Percentiles rank a stretch among this genome's conserved stretches.
These are phyloP conservation scores for Melinaea marsaeus DNA, from an alignment of 2,888 invertebrate genomes.

Conservation along the genomic window DNA sequence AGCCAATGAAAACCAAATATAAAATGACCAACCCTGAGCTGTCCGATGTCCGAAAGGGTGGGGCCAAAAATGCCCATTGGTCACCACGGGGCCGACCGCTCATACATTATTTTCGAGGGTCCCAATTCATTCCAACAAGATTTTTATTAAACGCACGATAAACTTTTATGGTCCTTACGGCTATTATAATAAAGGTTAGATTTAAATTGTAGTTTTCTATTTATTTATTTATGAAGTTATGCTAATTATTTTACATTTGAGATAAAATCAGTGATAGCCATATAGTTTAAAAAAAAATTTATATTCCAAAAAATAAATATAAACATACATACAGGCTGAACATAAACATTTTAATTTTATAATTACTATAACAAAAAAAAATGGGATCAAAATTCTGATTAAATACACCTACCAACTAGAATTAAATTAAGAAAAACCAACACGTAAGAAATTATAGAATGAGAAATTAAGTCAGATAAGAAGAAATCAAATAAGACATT, in stretches of 20 bases:
- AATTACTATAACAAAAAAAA: too few species aligned
- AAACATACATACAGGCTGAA: too few species aligned
- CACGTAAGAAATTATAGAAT: neutral
- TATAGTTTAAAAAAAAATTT: too few species aligned
- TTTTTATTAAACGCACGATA: constrained; percentile 20
- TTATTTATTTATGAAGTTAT: neutral
- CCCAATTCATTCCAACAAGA: constrained; percentile 17
- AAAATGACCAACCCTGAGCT: constrained; percentile 19
- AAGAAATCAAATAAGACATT: neutral
- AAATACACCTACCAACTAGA: too few species aligned
- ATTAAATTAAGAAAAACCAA: neutral
- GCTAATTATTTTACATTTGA: too few species aligned
- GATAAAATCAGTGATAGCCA: too few species aligned
- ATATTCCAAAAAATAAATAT: too few species aligned
- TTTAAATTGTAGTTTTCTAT: neutral
- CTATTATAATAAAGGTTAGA: neutral
- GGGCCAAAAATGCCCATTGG: constrained; percentile 51
- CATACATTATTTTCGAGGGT: constrained; percentile 9
- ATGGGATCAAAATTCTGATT: too few species aligned
- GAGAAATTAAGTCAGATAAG: neutral
- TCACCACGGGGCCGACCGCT: constrained; percentile 36
- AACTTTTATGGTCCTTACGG: constrained; percentile 10
- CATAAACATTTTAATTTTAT: too few species aligned
- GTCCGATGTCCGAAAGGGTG: constrained; percentile 56
- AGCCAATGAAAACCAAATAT: neutral